Evolutionary conservation across 2,888 invertebrate genomes (phyloP), one percentile per base, ranked within the genome.

Genomic region (Venustoraphidia nigricollis): DNA sequence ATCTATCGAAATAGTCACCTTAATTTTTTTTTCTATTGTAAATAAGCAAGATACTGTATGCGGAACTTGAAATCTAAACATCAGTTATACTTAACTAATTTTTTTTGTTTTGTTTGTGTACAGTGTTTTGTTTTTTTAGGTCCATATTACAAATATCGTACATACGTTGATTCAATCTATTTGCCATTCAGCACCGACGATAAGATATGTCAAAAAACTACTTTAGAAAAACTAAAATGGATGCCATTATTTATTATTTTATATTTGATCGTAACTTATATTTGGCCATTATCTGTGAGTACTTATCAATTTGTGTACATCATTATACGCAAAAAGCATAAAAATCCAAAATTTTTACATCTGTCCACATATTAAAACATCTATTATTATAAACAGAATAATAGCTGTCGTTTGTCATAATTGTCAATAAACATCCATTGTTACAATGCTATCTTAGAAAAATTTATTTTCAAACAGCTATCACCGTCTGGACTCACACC

Each of bases 71-170:
- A 27, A 27, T 27, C 27, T 37, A 41, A 51, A 41, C 50, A 45
- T 27, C 36, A 44, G 37, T 36, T 44, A 36, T 9, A 41, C 44
- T 27, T 27, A 27, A 27, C 27, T 27, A 27, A 6, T 27, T 27
- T 27, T 6, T 27, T 27, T 27, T 27, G 27, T 27, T 27, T 27
- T 27, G 27, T 27, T 27, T 27, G 27, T 27, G 27, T 27, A 27
- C 27, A 27, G 11, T 13, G 43, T 44, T 9, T 47, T 43, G 35
- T 47, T 51, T 45, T 41, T 74, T 50, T 67, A 94, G 95, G 96
- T 49, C 96, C 96, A 1, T 96, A 92, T 64, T 94, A 85, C 66
- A 82, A 88, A 45, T 97, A 90, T 63, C 76, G 87, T 58, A 91
- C 91, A 9, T 92, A 83, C 61, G 73, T 77, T 60, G 93, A 93